These are phyloP conservation scores for Onychomys torridus DNA, from an alignment of 2,797 vertebrate species.

Conservation along the genomic window DNA sequence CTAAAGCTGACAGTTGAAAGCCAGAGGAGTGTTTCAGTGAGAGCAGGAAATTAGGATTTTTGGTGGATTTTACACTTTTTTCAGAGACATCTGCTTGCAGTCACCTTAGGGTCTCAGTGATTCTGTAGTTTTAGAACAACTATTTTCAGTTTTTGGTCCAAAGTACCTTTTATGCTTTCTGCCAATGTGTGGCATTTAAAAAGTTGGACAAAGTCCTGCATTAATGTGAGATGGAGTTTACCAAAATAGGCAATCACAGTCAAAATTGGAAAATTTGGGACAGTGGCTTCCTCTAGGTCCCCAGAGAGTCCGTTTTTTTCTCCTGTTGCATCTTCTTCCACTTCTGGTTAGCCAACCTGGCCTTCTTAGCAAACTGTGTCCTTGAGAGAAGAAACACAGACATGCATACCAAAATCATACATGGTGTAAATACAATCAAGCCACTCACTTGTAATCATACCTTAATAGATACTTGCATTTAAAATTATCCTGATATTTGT, in stretches of 20 bases:
- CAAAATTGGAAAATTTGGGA: neutral
- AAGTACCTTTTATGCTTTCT: constrained; percentile 49
- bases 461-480: neutral
- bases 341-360: neutral
- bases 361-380: constrained; percentile 36
- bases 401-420: neutral
- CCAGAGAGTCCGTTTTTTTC: neutral
- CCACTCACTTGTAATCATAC: neutral
- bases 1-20: constrained; percentile 43
- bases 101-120: constrained; percentile 62
- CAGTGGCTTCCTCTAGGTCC: neutral
- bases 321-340: neutral
- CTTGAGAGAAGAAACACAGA: constrained; percentile 38
- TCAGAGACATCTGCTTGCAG: constrained; percentile 72
- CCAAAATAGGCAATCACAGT: neutral
- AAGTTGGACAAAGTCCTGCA: constrained; percentile 42
- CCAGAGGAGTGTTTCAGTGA: neutral
- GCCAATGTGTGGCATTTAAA: constrained; percentile 57
- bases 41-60: constrained; percentile 66
- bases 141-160: constrained; percentile 55
- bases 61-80: constrained; percentile 58
- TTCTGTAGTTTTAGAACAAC: constrained; percentile 66
- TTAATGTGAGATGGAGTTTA: constrained; percentile 43
- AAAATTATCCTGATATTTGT: neutral
- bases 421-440: neutral